Percentiles rank a stretch among this genome's conserved stretches.
These are phyloP conservation scores for Apotomis betuletana DNA, from an alignment of 2,888 invertebrate genomes.

Conservation along the genomic window DNA sequence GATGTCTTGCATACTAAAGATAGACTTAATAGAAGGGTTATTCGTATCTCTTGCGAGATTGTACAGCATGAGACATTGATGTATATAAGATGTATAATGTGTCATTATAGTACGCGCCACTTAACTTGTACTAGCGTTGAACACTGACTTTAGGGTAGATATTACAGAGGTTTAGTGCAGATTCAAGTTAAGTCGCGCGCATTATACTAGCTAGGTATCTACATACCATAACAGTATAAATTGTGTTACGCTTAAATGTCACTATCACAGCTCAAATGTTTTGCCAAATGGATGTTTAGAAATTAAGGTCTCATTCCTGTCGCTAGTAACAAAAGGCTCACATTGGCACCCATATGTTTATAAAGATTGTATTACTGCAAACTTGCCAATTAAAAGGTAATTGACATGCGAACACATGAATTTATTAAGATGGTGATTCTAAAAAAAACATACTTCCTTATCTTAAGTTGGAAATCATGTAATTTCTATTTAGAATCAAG, in stretches of 20 bases:
- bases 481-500: no score
- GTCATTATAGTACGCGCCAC: neutral
- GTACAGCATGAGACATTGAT: neutral
- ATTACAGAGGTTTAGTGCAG: neutral
- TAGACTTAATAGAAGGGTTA: neutral
- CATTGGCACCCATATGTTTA: conserved; percentile 4
- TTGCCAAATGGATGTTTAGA: conserved; percentile 77
- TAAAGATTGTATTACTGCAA: conserved; percentile 6
- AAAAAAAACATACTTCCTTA: no score
- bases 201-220: conserved; percentile 11
- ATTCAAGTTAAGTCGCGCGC: neutral
- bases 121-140: neutral
- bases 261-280: conserved; percentile 69
- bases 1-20: neutral
- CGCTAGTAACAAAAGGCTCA: conserved; percentile 32
- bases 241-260: conserved; percentile 47
- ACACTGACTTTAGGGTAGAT: neutral
- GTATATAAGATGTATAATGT: neutral
- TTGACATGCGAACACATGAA: conserved; percentile 8
- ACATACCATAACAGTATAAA: conserved; percentile 44
- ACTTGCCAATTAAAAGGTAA: conserved; percentile 1
- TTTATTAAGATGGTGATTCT: no score
- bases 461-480: no score
- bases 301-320: conserved; percentile 46
- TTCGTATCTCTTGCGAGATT: neutral